Base-by-base conservation (phyloP, 1,140 invertebrate genomes). In the Orchesella cincta region DNA sequence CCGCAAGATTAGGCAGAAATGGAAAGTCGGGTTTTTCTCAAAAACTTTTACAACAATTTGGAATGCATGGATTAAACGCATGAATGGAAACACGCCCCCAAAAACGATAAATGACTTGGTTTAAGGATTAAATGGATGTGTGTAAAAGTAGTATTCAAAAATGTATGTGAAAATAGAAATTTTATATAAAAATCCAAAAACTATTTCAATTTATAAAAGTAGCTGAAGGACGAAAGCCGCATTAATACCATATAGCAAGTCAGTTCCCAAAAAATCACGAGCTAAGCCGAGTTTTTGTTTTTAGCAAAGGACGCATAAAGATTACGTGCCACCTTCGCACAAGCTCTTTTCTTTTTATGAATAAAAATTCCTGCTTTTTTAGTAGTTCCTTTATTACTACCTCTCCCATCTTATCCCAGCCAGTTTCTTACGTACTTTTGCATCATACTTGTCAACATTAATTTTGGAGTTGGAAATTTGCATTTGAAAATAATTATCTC, bases 401-500 rank as follows among this genome's bases (percentile, higher is more conserved):
- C 3, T 57, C 26, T 26, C 54, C 3, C n/a, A 57, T 57, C 54
- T 57, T n/a, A n/a, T n/a, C 8, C 23, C 14, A 26, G 14, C 26
- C 54, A n/a, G n/a, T n/a, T 23, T 57, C 54, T 57, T 26, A 23
- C n/a, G 28, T 67, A 29, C 62, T 67, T 67, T 67, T 67, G 62
- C 62, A 67, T 67, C 62, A 31, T 67, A 67, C 28, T 67, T 67
- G 62, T 67, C 62, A 67, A 33, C 62, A 67, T 67, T 67, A 67
- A 67, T 67, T 67, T 33, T 29, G 33, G 14, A 31, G 26, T 29
- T 26, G 62, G 23, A 33, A 67, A 67, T 67, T 67, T 67, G 62
- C 62, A 67, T 67, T 67, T 67, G 31, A 67, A 67, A 67, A 67
- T 67, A 67, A 67, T 67, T 67, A 67, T 67, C 62, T 67, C 62